Evolutionary conservation across 2,797 vertebrate species (phyloP).

Genomic region (Muraenolepis orangiensis): DNA sequence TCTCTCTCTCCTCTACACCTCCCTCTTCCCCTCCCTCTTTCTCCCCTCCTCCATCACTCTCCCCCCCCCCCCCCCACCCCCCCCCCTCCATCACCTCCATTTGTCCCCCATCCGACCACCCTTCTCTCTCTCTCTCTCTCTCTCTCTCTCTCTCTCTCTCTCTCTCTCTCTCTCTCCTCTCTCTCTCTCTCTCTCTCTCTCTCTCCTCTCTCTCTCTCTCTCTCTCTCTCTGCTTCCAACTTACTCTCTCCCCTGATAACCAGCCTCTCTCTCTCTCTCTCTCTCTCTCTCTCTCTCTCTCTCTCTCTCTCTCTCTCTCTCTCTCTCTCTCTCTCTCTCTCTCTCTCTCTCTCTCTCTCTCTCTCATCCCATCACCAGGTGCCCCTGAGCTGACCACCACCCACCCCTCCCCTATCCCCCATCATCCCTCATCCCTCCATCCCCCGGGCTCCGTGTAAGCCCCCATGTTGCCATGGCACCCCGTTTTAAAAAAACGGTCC

Average conservation of each 20-base stretch:
- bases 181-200: no score
- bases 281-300: background rate
- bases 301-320: no score
- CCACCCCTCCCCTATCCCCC: no score
- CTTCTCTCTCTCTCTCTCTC: background rate
- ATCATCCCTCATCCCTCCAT: no score
- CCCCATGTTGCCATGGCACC: background rate
- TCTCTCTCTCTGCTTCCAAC: no score
- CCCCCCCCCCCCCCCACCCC: background rate
- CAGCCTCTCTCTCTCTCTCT: background rate
- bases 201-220: no score
- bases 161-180: no score
- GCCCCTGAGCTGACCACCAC: background rate
- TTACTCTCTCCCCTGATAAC: background rate
- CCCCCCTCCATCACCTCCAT: background rate
- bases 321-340: background rate
- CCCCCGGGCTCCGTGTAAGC: background rate
- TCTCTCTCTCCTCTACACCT: background rate
- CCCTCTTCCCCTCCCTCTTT: background rate
- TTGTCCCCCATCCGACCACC: background rate
- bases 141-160: background rate
- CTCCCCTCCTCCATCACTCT: background rate
- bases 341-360: background rate
- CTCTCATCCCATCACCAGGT: background rate
- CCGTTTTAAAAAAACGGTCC: slow-evolving; percentile 49